phyloP scores from a whole-genome alignment of 1,140 invertebrate genomes.

The Drosophila seguyi region DNA sequence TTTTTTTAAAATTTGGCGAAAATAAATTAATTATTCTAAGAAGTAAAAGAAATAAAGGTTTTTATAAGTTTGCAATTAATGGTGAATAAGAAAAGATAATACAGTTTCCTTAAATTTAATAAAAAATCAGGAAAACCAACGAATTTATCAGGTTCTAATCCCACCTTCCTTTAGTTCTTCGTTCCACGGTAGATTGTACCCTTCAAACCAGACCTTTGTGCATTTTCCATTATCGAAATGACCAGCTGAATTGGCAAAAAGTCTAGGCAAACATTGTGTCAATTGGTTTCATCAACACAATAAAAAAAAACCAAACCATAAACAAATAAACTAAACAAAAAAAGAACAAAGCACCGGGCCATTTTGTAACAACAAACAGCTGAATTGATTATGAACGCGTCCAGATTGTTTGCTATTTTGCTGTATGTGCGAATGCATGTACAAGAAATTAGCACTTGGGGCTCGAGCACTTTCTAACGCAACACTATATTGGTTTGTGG shows the following conservation, averaged over 20 bases:
- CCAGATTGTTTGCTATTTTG: conserved; percentile 29
- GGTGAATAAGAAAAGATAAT: no score
- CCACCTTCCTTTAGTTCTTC: background rate
- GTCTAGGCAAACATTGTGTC: conserved; percentile 53
- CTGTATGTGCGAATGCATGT: conserved; percentile 36
- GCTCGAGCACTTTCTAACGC: conserved; percentile 22
- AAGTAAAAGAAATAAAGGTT: background rate
- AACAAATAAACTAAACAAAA: conserved; percentile 31
- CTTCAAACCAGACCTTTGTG: background rate
- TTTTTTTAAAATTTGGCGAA: background rate
- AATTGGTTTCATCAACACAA: conserved; percentile 40
- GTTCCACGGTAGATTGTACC: background rate
- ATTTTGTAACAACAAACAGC: conserved; percentile 74
- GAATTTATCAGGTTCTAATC: background rate
- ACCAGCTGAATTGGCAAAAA: conserved; percentile 42
- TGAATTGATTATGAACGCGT: conserved; percentile 71
- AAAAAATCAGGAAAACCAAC: background rate
- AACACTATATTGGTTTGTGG: conserved; percentile 51
- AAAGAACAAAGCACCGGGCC: conserved; percentile 19
- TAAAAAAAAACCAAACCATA: conserved; percentile 7
- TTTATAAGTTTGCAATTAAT: background rate
- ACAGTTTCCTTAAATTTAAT: background rate
- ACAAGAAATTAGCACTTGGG: conserved; percentile 70
- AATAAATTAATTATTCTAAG: no score
- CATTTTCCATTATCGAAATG: conserved; percentile 22